phyloP scores from a whole-genome alignment of 1,140 invertebrate species.

The Brachionus manjavacas region DNA sequence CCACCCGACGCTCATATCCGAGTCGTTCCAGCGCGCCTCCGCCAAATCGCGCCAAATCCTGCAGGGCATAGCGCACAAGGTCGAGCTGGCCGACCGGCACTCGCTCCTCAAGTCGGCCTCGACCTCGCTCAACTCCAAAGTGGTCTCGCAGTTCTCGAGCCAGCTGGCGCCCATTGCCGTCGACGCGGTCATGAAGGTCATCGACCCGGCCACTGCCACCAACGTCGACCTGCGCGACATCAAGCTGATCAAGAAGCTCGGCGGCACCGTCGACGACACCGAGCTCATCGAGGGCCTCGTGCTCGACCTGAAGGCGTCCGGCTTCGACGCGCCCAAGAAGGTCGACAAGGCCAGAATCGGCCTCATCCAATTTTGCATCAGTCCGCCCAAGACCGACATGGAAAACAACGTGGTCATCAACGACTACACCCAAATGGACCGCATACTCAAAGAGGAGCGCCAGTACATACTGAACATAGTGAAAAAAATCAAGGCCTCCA shows the following conservation, averaged over 20 bases:
- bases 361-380: constrained; percentile 98
- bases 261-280: constrained; percentile 93
- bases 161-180: constrained; percentile 92
- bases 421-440: constrained; percentile 97
- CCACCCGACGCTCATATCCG: constrained; percentile 93
- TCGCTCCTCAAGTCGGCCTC: constrained; percentile 86
- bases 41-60: constrained; percentile 78
- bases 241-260: constrained; percentile 86
- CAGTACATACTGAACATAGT: constrained; percentile 96
- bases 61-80: constrained; percentile 73
- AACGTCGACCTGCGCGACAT: constrained; percentile 76
- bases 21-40: constrained; percentile 87
- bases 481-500: constrained; percentile 96
- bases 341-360: constrained; percentile 95
- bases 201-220: constrained; percentile 64
- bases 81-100: constrained; percentile 80
- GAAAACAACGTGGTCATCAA: constrained; percentile 93
- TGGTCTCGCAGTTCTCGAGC: constrained; percentile 93
- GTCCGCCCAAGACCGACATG: constrained; percentile 99
- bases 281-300: constrained; percentile 90
- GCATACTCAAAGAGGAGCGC: constrained; percentile 94
- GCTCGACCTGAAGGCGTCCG: constrained; percentile 80
- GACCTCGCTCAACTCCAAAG: constrained; percentile 95
- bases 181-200: constrained; percentile 84
- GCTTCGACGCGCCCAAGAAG: constrained; percentile 75